Evolutionary conservation across 2,113 vertebrate genomes (phyloP).

Genomic region (Esox niger): DNA sequence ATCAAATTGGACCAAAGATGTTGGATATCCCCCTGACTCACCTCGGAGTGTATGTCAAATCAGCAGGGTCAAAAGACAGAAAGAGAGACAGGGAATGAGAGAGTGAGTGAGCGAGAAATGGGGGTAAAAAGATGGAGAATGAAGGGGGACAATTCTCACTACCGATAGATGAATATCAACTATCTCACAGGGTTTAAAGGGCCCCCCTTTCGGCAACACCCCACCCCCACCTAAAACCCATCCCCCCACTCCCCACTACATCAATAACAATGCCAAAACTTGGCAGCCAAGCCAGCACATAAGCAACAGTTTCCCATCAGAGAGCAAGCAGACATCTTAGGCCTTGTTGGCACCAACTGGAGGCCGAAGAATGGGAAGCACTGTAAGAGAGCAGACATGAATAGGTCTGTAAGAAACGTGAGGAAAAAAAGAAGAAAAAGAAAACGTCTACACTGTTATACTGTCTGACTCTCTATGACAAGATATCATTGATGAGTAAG

Average conservation of each 20-base stretch:
- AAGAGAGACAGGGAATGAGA: conserved; percentile 14
- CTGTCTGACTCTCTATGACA: conserved; percentile 29
- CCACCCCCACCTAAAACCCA: conserved; percentile 1
- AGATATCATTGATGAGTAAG: too few species aligned
- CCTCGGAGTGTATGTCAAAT: conserved; percentile 65
- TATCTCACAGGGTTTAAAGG: conserved; percentile 74
- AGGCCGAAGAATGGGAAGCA: conserved; percentile 61
- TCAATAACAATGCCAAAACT: conserved; percentile 72
- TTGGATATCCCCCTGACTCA: conserved; percentile 54
- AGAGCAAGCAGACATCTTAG: conserved; percentile 63
- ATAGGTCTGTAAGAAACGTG: conserved; percentile 48
- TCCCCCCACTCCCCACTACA: conserved; percentile 19
- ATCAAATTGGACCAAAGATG: conserved; percentile 64
- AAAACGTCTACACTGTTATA: conserved; percentile 38
- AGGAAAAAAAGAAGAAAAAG: conserved; percentile 5
- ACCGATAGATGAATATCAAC: conserved; percentile 56
- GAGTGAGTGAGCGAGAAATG: neutral
- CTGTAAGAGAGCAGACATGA: conserved; percentile 71
- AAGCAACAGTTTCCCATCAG: conserved; percentile 78
- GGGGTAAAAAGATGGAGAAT: conserved; percentile 38
- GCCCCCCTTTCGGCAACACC: conserved; percentile 54
- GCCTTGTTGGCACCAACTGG: conserved; percentile 69
- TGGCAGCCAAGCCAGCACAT: conserved; percentile 71
- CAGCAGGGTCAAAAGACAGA: conserved; percentile 50
- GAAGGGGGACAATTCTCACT: conserved; percentile 62